These are phyloP conservation scores for Drosophila nasuta DNA, from an alignment of 1,140 invertebrate genomes.

Conservation along the genomic window DNA sequence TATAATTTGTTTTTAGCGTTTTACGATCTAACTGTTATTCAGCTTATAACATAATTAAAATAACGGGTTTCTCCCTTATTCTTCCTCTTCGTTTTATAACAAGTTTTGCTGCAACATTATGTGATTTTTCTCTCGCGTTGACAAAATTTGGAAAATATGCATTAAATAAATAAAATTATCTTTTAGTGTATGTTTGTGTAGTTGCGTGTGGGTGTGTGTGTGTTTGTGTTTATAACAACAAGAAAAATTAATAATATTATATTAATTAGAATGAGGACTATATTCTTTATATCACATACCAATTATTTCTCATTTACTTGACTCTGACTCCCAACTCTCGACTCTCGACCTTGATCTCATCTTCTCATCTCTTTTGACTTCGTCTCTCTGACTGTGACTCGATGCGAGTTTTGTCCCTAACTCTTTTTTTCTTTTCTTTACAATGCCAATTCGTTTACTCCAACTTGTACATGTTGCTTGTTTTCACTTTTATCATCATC, in stretches of 20 bases:
- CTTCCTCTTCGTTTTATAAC: constrained; percentile 49
- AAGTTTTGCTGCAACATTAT: constrained; percentile 50
- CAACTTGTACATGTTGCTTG: constrained; percentile 57
- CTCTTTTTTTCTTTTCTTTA: constrained; percentile 32
- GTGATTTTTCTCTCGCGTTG: constrained; percentile 30
- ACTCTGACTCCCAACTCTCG: constrained; percentile 32
- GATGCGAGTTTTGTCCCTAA: constrained; percentile 69
- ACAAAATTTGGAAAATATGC: constrained; percentile 54
- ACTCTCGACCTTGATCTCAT: constrained; percentile 17
- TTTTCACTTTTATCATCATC: constrained; percentile 30
- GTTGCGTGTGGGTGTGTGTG: constrained; percentile 17
- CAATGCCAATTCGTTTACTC: constrained; percentile 60
- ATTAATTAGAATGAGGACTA: constrained; percentile 84
- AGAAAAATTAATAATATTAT: constrained; percentile 65
- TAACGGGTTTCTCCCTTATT: constrained; percentile 14
- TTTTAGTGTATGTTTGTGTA: constrained; percentile 45
- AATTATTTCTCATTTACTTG: constrained; percentile 77
- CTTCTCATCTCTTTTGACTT: background rate
- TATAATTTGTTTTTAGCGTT: constrained; percentile 28
- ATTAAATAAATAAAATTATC: constrained; percentile 67
- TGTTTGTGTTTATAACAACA: constrained; percentile 47
- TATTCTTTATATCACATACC: constrained; percentile 84
- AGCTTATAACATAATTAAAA: constrained; percentile 40
- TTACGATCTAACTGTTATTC: constrained; percentile 1
- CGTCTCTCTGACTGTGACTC: constrained; percentile 69